Percentiles rank a stretch among this genome's conserved stretches.
Evolutionary conservation across 2,797 vertebrate genomes (phyloP).

Genomic region (Danio kyathit): DNA sequence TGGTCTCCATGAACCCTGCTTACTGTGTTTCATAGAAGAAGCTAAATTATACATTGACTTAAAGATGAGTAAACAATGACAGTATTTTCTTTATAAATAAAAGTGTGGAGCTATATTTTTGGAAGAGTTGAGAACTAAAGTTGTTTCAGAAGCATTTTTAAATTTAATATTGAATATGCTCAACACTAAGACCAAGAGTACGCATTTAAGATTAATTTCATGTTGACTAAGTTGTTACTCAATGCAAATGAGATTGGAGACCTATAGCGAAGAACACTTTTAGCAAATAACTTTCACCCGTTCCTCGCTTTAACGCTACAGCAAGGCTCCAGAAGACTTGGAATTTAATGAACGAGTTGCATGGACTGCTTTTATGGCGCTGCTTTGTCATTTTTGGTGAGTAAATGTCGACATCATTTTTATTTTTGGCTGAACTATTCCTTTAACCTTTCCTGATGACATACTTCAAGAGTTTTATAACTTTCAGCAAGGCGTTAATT

Average conservation of each 20-base stretch:
- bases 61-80: neutral
- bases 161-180: neutral
- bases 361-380: constrained; percentile 10
- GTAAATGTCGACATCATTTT: constrained; percentile 36
- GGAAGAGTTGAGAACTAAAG: neutral
- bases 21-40: neutral
- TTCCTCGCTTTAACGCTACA: constrained; percentile 7
- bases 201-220: neutral
- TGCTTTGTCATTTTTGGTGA: constrained; percentile 14
- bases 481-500: constrained; percentile 42
- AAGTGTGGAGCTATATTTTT: neutral
- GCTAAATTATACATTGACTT: too few relatives aligned
- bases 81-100: neutral
- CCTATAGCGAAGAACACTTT: neutral
- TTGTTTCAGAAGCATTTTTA: neutral
- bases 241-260: constrained; percentile 5
- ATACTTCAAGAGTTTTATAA: constrained; percentile 43
- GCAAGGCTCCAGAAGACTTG: neutral
- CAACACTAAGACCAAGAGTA: neutral
- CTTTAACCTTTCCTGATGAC: constrained; percentile 38
- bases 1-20: too few relatives aligned
- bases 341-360: constrained; percentile 22
- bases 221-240: constrained; percentile 9
- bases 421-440: constrained; percentile 28
- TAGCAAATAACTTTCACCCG: constrained; percentile 24